A percentile compares a stretch with the other conserved stretches of the same genome.
Evolutionary conservation across 2,888 invertebrate species (phyloP).

Genomic region (Euclidia mi): DNA sequence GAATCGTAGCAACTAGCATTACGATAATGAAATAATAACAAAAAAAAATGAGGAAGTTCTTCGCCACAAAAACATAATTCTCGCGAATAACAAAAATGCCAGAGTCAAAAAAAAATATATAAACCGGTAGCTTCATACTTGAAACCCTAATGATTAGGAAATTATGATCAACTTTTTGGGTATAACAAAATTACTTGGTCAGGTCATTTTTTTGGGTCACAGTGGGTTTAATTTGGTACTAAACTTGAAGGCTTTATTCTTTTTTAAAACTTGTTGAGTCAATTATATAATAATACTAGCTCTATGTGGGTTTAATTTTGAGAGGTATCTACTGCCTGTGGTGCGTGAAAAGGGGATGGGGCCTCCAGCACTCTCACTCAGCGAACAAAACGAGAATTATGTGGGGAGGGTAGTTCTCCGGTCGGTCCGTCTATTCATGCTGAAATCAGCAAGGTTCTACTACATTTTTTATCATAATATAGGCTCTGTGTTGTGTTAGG

Average conservation of each 20-base stretch:
- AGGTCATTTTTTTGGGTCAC: conserved; percentile 63
- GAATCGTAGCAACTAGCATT: conserved; percentile 27
- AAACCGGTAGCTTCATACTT: conserved; percentile 70
- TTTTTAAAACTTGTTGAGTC: neutral
- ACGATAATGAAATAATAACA: conserved; percentile 43
- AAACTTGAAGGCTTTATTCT: conserved; percentile 9
- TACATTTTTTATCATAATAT: too few relatives aligned
- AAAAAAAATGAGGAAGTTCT: conserved; percentile 58
- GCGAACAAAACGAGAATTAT: too few relatives aligned
- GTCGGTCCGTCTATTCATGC: too few relatives aligned
- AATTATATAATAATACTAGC: neutral
- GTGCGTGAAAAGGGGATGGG: too few relatives aligned
- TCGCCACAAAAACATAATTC: conserved; percentile 57
- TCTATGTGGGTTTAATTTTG: neutral
- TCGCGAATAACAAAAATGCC: conserved; percentile 52
- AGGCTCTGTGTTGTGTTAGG: too few relatives aligned
- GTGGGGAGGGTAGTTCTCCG: too few relatives aligned
- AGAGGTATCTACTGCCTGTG: too few relatives aligned
- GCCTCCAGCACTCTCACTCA: too few relatives aligned
- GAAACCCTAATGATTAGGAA: conserved; percentile 73
- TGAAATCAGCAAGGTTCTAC: too few relatives aligned
- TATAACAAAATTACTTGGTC: conserved; percentile 69
- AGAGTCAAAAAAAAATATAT: conserved; percentile 50
- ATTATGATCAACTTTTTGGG: conserved; percentile 71
- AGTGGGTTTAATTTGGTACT: conserved; percentile 1